Evolutionary conservation across 35 echinoderm and acorn worm genomes (phyloP).

Genomic region (Strongylocentrotus purpuratus): DNA sequence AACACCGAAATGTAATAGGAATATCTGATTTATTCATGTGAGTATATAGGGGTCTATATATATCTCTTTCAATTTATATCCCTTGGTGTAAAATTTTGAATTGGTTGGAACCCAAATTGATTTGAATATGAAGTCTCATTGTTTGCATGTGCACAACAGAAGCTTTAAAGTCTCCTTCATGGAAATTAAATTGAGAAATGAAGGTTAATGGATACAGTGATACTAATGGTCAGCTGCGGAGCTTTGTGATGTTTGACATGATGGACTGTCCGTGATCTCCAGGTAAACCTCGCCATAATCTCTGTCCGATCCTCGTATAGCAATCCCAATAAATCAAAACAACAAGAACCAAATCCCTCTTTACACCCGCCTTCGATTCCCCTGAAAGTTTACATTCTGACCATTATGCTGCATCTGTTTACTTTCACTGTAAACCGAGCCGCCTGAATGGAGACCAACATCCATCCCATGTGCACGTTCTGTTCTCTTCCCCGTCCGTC

Average conservation of each 20-base stretch:
- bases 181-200: background rate
- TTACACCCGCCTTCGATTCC: background rate
- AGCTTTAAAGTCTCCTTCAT: background rate
- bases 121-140: too few species aligned
- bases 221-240: background rate
- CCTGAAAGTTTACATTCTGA: slow-evolving; percentile 9
- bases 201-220: background rate
- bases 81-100: too few species aligned
- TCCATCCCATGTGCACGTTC: background rate
- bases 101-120: too few species aligned
- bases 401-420: background rate
- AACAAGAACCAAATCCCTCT: background rate
- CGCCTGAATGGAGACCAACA: background rate
- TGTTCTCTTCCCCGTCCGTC: background rate
- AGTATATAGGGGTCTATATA: too few species aligned
- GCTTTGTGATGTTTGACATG: background rate
- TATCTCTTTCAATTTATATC: too few species aligned
- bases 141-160: too few species aligned
- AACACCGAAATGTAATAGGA: too few species aligned
- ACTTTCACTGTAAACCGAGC: background rate
- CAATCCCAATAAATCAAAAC: background rate
- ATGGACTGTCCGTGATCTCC: slow-evolving; percentile 7
- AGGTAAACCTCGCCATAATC: background rate
- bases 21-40: too few species aligned
- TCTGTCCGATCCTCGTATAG: background rate